Base-by-base conservation (phyloP, 2,113 vertebrate species). In the Leucoraja erinaceus region DNA sequence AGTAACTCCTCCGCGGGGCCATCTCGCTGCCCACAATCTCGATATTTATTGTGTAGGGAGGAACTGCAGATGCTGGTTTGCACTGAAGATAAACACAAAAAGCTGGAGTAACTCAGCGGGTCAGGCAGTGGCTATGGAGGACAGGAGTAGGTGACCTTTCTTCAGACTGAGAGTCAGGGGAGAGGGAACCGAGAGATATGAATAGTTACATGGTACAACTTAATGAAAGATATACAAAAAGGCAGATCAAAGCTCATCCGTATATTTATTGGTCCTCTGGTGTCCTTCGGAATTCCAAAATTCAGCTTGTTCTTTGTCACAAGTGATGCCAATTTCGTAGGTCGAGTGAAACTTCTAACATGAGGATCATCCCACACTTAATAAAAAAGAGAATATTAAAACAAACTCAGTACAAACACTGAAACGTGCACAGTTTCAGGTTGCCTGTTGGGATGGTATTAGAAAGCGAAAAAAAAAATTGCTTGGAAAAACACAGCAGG, bases 401-500 rank as follows among this genome's bases (percentile, higher is more conserved):
- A 38, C 38, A 79, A 25, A 47, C 20, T 25, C 11, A 88, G n/a
- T 22, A 63, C 28, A 86, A 59, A 18, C 56, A 86, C 16, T 63
- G n/a, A 5, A 66, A 18, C 18, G 11, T 66, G 83, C n/a, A 88
- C 18, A 31, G 81, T 14, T 14, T 88, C 83, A 66, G 31, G 0
- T n/a, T 16, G n/a, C 61, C 59, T 18, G 4, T 31, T 88, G 59
- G 0, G 20, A 3, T 54, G 28, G 81, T 84, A 5, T 61, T 14
- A 63, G 59, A 88, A 86, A 18, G 63, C 28, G 83, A n/a, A 66
- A 47, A 47, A 47, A 47, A 47, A 47, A 16, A 31, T 63, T 63
- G n/a, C 28, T 16, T 63, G n/a, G 83, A 88, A 88, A 88, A 88
- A 31, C 63, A 88, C 28, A 86, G 11, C 83, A 86, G 56, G 22